Conservation (phyloP, 2,888 invertebrate species). For the Orchesellides sinensis region DNA sequence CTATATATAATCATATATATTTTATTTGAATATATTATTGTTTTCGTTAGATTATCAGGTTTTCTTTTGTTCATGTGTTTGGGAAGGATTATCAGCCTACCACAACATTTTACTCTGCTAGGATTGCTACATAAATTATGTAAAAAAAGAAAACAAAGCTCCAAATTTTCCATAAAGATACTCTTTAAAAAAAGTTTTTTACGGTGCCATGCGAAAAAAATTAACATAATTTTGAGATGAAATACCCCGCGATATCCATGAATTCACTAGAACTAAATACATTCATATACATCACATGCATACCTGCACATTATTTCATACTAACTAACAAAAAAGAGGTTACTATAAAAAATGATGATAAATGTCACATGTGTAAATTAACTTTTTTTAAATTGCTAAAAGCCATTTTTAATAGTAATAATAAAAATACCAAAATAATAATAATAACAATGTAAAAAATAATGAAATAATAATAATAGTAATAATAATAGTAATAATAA, state of each 20-base stretch:
- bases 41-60: conserved; percentile 5
- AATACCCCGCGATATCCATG: conserved; percentile 12
- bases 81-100: conserved; percentile 5
- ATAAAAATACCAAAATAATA: neutral
- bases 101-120: conserved; percentile 29
- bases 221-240: neutral
- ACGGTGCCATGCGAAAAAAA: conserved; percentile 55
- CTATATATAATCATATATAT: conserved; percentile 27
- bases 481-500: too few relatives aligned
- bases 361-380: neutral
- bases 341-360: neutral
- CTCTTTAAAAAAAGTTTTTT: conserved; percentile 54
- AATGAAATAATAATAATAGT: conserved; percentile 1
- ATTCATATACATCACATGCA: neutral
- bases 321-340: neutral
- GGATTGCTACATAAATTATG: conserved; percentile 25
- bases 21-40: conserved; percentile 4
- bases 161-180: conserved; percentile 50
- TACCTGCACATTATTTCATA: conserved; percentile 25
- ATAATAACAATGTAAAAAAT: neutral
- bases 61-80: conserved; percentile 30
- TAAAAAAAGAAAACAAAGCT: neutral
- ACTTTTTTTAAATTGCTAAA: conserved; percentile 14
- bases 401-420: neutral
- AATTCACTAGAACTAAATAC: neutral